Evolutionary conservation across 1,140 invertebrate species (phyloP).

Genomic region (Bicyclus anynana): DNA sequence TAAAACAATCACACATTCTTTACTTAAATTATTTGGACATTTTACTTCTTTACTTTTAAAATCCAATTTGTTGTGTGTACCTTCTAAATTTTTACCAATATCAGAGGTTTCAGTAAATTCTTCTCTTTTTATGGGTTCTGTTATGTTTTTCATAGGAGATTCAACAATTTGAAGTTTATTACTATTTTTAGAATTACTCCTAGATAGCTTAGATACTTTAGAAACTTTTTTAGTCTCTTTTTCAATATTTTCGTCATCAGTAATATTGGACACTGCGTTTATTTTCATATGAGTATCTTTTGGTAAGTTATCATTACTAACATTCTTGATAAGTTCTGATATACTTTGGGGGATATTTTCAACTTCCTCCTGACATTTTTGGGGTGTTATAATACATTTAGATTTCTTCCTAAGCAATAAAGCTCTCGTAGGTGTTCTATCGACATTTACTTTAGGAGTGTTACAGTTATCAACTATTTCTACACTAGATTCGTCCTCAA

Average conservation of each 20-base stretch:
- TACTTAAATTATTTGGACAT: conserved; percentile 53
- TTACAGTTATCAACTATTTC: conserved; percentile 7
- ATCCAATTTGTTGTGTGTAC: not conserved
- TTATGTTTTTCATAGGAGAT: conserved; percentile 3
- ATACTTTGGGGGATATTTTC: conserved; percentile 3
- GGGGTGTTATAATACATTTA: conserved; percentile 36
- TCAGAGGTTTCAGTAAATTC: conserved; percentile 3
- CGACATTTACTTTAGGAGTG: conserved; percentile 27
- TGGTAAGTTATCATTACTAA: not conserved
- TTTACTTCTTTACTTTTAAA: conserved; percentile 23
- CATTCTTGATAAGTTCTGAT: conserved; percentile 2
- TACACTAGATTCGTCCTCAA: conserved; percentile 3
- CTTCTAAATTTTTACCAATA: conserved; percentile 4
- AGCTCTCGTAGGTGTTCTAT: conserved; percentile 34
- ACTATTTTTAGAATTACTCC: conserved; percentile 31
- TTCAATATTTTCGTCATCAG: not conserved
- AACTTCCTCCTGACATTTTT: conserved; percentile 14
- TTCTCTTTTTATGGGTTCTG: not conserved
- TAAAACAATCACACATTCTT: conserved; percentile 62
- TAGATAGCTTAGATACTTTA: conserved; percentile 25
- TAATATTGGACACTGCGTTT: not conserved
- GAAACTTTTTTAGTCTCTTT: not conserved
- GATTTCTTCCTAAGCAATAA: conserved; percentile 41
- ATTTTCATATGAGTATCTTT: not conserved
- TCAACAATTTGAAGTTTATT: not conserved